Evolutionary conservation across 2,888 invertebrate genomes (phyloP).

Genomic region (Thymelicus acteon): DNA sequence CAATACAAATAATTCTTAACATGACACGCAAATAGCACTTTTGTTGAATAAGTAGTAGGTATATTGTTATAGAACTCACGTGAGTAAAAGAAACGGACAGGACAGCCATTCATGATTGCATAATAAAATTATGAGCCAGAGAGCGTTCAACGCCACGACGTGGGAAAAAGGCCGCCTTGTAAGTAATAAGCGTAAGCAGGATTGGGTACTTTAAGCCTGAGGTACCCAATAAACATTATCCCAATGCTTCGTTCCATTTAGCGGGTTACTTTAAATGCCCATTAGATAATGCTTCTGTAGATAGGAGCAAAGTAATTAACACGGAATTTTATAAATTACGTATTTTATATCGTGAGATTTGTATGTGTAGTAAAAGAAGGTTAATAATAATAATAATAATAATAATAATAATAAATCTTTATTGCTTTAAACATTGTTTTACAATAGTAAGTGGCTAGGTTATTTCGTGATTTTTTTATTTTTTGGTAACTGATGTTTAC

Average conservation of each 20-base stretch:
- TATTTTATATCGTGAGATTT: too few species aligned
- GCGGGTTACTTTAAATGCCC: conserved; percentile 6
- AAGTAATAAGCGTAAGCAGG: conserved; percentile 13
- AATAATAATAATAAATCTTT: too few species aligned
- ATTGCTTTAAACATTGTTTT: too few species aligned
- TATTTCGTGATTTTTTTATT: too few species aligned
- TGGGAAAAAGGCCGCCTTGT: conserved; percentile 8
- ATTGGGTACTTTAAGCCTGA: conserved; percentile 6
- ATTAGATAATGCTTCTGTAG: too few species aligned
- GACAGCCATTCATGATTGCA: conserved; percentile 12
- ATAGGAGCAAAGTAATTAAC: too few species aligned
- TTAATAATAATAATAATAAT: too few species aligned
- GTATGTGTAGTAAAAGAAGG: too few species aligned
- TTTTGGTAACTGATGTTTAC: too few species aligned
- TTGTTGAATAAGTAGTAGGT: not conserved
- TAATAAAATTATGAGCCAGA: conserved; percentile 12
- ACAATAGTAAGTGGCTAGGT: too few species aligned
- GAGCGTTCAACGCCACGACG: conserved; percentile 5
- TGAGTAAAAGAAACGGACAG: not conserved
- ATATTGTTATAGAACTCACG: not conserved
- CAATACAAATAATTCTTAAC: not conserved
- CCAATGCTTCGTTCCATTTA: conserved; percentile 5
- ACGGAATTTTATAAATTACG: too few species aligned
- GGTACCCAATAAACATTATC: conserved; percentile 19
- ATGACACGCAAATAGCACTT: not conserved